A percentile compares a stretch with the other conserved stretches of the same genome.
Conservation (phyloP, 1,140 invertebrate genomes). For the Nymphalis io region DNA sequence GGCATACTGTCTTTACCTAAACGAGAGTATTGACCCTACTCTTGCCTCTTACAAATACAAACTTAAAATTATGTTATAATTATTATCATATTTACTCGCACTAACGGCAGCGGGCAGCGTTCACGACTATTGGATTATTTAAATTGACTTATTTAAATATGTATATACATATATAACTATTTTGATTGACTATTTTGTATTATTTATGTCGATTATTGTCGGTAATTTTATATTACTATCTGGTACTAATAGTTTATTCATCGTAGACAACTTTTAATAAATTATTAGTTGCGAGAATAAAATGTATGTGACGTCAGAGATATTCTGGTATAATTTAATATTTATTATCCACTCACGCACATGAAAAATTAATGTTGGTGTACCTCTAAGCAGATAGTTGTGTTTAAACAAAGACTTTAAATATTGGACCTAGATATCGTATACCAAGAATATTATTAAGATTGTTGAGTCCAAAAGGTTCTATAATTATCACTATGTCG, state of each 20-base stretch:
- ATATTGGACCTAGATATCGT: not conserved
- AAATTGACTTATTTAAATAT: no score
- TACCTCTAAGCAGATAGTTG: no score
- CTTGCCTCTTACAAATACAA: no score
- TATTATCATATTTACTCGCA: no score
- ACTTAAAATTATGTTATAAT: no score
- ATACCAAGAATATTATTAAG: not conserved
- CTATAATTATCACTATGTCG: not conserved
- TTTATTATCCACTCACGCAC: not conserved
- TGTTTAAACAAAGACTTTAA: no score
- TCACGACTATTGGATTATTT: no score
- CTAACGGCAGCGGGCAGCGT: no score
- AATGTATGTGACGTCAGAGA: no score
- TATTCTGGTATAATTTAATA: not conserved
- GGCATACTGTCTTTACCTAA: not conserved
- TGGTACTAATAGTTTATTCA: not conserved
- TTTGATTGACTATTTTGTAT: no score
- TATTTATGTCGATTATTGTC: not conserved
- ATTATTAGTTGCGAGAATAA: not conserved
- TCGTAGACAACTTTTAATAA: not conserved
- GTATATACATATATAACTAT: no score
- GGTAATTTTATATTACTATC: no score
- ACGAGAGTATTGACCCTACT: not conserved
- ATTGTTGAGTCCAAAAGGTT: not conserved
- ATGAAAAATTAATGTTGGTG: not conserved